phyloP scores from a whole-genome alignment of 2,797 vertebrate species.

The Cryptoblepharus egeriae region DNA sequence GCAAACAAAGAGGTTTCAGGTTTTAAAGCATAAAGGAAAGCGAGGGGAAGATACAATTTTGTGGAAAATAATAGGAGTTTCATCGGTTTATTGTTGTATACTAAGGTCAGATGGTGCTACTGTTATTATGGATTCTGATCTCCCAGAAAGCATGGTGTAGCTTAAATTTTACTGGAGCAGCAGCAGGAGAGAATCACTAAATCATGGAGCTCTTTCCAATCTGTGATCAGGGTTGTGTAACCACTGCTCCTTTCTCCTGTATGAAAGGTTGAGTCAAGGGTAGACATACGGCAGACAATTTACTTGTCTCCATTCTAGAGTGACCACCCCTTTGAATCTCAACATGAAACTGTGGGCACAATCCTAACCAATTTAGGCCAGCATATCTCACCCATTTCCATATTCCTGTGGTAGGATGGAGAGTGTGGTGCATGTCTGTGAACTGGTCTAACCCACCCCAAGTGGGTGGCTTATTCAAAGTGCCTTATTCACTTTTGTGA shows the following conservation, averaged over 20 bases:
- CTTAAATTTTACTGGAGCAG: not conserved
- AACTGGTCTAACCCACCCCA: no score
- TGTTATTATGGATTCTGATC: not conserved
- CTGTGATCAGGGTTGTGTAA: not conserved
- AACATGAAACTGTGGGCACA: no score
- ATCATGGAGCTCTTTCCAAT: not conserved
- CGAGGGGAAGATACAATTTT: not conserved
- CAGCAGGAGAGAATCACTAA: not conserved
- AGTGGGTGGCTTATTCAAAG: no score
- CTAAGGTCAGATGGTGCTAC: not conserved
- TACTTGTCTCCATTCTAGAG: no score
- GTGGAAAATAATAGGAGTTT: slow-evolving; percentile 1
- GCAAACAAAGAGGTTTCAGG: not conserved
- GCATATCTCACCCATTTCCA: no score
- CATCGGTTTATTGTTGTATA: not conserved
- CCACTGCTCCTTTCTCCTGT: not conserved
- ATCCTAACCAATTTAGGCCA: no score
- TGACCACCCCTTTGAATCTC: no score
- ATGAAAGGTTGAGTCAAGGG: not conserved
- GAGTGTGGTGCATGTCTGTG: no score
- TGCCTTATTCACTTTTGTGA: no score
- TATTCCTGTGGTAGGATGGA: no score
- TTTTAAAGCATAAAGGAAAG: slow-evolving; percentile 24
- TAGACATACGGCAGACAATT: not conserved
- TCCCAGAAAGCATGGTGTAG: not conserved